Base-by-base conservation (phyloP, 1,140 invertebrate genomes). In the Ptiloglossa arizonensis region DNA sequence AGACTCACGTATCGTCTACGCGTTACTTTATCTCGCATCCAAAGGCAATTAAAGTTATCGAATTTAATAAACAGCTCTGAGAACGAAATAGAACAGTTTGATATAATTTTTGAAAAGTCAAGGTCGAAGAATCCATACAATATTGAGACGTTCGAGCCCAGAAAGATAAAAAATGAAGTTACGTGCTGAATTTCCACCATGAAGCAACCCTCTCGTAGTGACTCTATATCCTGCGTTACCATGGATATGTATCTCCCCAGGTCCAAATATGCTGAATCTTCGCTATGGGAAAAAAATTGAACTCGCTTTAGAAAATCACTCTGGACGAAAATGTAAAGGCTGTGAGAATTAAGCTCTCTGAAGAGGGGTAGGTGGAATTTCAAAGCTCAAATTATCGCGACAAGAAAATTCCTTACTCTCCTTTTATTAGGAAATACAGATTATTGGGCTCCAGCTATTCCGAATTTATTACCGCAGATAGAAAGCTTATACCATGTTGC, bases 211-310 rank as follows among this genome's bases (percentile, higher is more conserved):
- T 56, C 35, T 44, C 38, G 15, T 59, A 24, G 35, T n/a, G 35
- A 32, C 38, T 70, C 19, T 19, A 48, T 24, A 32, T 64, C 56
- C 62, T 19, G 5, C 62, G 29, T 74, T 67, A 22, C 35, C 50
- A 67, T 56, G 62, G 27, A 72, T 63, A 63, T 72, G 22, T 72
- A 67, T 74, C 27, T 46, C 15, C 27, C 35, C 38, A 2, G 15
- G 54, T 13, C 48, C 35, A 46, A 74, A 38, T 67, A 22, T 56
- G 62, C 72, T 67, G 72, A 74, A 38, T 54, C 60, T 29, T 54
- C 35, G 17, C 9, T 9, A 29, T 15, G 8, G 15, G 50, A n/a
- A 74, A 74, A n/a, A 67, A 67, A 74, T 22, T 74, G 35, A 74
- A 56, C 63, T 24, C 38, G 32, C 56, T 48, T 24, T 15, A 15